These are phyloP conservation scores for Gallinago solitaria DNA, from an alignment of 2,797 vertebrate species.

Conservation along the genomic window DNA sequence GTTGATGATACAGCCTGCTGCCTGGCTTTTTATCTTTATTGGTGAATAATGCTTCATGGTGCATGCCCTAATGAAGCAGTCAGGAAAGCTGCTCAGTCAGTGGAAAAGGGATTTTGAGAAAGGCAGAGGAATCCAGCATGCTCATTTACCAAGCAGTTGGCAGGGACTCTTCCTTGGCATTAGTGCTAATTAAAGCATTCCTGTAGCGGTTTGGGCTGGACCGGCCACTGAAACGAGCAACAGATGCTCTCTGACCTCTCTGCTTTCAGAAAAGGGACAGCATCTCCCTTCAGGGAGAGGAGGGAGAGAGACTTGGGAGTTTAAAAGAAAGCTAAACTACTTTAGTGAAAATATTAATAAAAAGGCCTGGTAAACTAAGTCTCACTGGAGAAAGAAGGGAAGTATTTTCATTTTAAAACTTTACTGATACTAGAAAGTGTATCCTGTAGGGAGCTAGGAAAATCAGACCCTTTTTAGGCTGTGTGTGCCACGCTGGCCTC, in stretches of 20 bases:
- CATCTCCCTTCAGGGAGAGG: neutral
- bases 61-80: neutral
- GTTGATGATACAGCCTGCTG: neutral
- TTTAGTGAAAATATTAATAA: neutral
- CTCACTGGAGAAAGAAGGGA: neutral
- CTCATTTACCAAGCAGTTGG: neutral
- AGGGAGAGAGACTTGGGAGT: neutral
- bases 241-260: neutral
- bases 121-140: neutral
- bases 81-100: neutral
- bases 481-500: accelerated
- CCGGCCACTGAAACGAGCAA: neutral
- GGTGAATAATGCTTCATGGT: neutral
- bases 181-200: neutral
- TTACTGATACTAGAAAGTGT: neutral
- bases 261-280: neutral
- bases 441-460: neutral
- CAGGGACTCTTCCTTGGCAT: neutral
- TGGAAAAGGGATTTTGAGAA: neutral
- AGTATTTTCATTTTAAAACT: neutral
- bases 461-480: neutral
- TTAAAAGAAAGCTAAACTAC: neutral
- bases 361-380: neutral
- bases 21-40: neutral
- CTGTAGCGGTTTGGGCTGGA: neutral